Evolutionary conservation across 2,888 invertebrate genomes (phyloP).

Genomic region (Drosophila cyrtoloma): DNA sequence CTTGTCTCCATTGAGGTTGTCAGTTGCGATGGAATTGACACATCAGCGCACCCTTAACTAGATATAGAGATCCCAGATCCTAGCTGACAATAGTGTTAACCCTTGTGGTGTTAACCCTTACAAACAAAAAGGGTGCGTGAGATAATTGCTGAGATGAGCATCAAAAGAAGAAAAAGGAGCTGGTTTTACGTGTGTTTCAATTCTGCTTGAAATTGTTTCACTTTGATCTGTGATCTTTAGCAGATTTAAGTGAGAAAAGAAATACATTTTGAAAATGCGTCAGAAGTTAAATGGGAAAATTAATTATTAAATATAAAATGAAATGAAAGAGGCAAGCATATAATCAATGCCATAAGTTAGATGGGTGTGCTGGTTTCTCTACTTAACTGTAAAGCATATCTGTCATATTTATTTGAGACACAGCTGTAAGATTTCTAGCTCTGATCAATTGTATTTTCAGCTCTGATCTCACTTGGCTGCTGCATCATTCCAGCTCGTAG

Average conservation of each 20-base stretch:
- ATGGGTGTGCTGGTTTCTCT: neutral
- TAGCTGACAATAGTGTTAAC: constrained; percentile 2
- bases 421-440: constrained; percentile 12
- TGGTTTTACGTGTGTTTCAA: constrained; percentile 18
- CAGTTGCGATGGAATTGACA: neutral
- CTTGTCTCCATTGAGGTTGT: constrained; percentile 5
- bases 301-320: neutral
- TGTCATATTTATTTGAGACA: constrained; percentile 15
- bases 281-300: neutral
- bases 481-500: constrained; percentile 16
- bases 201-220: constrained; percentile 7
- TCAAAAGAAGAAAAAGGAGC: neutral
- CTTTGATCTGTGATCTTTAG: constrained; percentile 13
- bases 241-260: neutral
- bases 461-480: constrained; percentile 39
- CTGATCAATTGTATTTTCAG: constrained; percentile 11
- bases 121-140: constrained; percentile 9
- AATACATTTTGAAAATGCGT: neutral
- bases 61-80: neutral
- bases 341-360: neutral
- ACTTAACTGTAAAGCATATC: constrained; percentile 29
- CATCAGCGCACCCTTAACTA: constrained; percentile 31
- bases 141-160: constrained; percentile 31
- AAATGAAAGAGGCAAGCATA: neutral
- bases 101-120: constrained; percentile 30